Percentiles rank a stretch among this genome's conserved stretches.
These are phyloP conservation scores for Cebus imitator DNA, from an alignment of 2,113 vertebrate species.

Conservation along the genomic window DNA sequence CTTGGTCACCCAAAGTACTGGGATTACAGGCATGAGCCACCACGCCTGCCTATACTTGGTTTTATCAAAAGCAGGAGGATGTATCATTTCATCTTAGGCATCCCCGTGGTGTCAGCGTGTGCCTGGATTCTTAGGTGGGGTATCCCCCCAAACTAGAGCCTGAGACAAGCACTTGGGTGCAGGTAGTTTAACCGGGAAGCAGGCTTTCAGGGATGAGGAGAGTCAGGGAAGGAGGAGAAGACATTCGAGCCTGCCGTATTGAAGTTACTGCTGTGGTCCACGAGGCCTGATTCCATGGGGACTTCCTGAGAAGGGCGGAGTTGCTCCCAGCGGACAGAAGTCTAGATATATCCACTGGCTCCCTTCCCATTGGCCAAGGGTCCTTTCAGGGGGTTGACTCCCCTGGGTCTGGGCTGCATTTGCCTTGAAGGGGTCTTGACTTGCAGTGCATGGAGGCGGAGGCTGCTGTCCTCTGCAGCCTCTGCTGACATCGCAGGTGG, in stretches of 20 bases:
- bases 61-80: background rate
- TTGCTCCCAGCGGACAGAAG: background rate
- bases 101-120: fast-evolving
- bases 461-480: background rate
- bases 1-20: no score
- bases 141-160: background rate
- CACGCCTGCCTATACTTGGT: fast-evolving
- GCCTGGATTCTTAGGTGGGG: background rate
- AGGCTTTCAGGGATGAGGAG: fast-evolving
- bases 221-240: background rate
- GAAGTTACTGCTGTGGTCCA: background rate
- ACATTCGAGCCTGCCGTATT: fast-evolving
- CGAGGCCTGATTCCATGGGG: background rate
- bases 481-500: background rate
- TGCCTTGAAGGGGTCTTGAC: background rate
- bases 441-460: background rate
- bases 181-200: background rate
- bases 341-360: background rate
- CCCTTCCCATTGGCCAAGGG: background rate
- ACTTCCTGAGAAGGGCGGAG: background rate
- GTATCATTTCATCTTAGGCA: fast-evolving
- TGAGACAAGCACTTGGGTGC: background rate
- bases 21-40: no score
- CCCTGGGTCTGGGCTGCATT: background rate
- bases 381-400: background rate